Base-by-base conservation (phyloP, 2,888 invertebrate genomes). In the Apotomis turbidana region DNA sequence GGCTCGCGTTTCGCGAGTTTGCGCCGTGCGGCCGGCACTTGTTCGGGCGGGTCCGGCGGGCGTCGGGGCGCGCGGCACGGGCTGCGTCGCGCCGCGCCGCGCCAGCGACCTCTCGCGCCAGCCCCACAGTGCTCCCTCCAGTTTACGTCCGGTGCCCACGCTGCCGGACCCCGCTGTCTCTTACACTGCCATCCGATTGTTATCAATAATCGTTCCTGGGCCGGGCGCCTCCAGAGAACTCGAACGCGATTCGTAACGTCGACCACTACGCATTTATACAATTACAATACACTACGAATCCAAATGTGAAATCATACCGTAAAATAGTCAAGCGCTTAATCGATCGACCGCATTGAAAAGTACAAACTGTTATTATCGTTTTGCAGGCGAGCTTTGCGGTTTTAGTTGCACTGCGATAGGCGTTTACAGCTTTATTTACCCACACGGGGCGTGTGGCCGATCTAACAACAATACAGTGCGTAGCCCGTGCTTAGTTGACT, bases 341-440 rank as follows among this genome's bases (percentile, higher is more conserved):
- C 93, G 93, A 93, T 93, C 90, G 90, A 85, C 90, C 89, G 90
- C 91, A 91, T 90, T 89, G 87, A 90, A 89, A 89, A 90, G 83
- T 86, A 83, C 84, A 89, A 90, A 85, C 85, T 89, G 84, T 90
- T 90, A 88, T 87, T 88, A 87, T 89, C 86, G 79, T 88, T 89
- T 87, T 84, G 87, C 86, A 83, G 86, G 83, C 82, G 80, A 80
- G 80, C 79, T 89, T 90, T 87, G 83, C 87, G 83, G 82, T 85
- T 90, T 92, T 87, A 83, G 85, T 91, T 91, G 87, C 87, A 83
- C 85, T 87, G 81, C 81, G 78, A 80, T 82, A 84, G 81, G 80
- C 79, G 80, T 82, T 80, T 77, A 80, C 74, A 80, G 81, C 84
- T 89, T 83, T 76, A 74, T 83, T 78, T 79, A 78, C 81, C 79